Conservation (phyloP, 2,888 invertebrate species). For the Thysanoteuthis rhombus region DNA sequence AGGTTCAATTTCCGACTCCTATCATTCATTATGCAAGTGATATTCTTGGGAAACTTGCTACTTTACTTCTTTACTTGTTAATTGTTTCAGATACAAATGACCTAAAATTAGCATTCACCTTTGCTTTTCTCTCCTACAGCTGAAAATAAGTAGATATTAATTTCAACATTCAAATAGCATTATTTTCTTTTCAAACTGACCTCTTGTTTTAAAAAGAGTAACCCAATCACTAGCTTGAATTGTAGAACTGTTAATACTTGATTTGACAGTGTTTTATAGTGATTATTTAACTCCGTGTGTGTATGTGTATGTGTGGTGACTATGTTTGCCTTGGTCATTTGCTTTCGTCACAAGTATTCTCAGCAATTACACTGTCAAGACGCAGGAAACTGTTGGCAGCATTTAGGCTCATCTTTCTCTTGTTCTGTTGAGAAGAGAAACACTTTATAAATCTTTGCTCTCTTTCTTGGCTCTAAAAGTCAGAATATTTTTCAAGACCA, state of each 20-base stretch:
- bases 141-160: constrained; percentile 12
- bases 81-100: neutral
- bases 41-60: neutral
- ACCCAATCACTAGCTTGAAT: neutral
- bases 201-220: constrained; percentile 12
- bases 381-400: neutral
- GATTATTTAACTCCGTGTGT: neutral
- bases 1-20: neutral
- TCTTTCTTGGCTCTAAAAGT: neutral
- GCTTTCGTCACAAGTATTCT: neutral
- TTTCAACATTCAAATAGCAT: constrained; percentile 12
- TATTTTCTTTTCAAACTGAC: neutral
- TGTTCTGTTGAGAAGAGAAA: neutral
- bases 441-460: neutral
- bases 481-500: neutral
- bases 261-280: neutral
- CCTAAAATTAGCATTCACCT: neutral
- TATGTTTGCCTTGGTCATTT: no score
- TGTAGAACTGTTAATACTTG: constrained; percentile 12
- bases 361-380: neutral
- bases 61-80: neutral
- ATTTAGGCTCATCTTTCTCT: neutral
- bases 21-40: constrained; percentile 12
- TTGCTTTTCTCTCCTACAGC: neutral
- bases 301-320: neutral